phyloP scores from a whole-genome alignment of 2,797 vertebrate genomes.

The Pseudocheirus occidentalis region DNA sequence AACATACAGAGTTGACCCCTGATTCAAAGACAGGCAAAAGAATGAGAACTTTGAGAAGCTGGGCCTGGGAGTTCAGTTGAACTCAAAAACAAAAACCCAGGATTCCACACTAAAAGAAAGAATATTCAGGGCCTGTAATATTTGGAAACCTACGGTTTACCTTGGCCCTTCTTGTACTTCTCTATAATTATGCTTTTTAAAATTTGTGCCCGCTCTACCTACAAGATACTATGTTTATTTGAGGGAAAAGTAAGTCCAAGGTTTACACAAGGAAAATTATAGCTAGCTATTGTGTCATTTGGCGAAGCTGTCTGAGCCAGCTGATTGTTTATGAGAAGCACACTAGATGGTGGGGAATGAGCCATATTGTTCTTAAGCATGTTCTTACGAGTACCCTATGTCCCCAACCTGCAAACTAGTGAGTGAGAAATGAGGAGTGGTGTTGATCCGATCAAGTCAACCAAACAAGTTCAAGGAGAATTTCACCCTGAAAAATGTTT shows the following conservation, averaged over 20 bases:
- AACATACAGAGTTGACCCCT: neutral
- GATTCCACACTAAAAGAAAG: neutral
- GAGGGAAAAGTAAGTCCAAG: neutral
- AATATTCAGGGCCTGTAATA: neutral
- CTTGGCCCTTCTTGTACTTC: neutral
- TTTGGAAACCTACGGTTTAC: neutral
- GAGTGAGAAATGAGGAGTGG: constrained; percentile 27
- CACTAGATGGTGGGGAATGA: neutral
- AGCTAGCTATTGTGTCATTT: neutral
- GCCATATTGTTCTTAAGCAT: neutral
- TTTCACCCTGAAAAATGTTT: constrained; percentile 42
- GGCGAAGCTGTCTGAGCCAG: neutral
- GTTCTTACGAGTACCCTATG: neutral
- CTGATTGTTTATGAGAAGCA: neutral
- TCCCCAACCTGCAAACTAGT: neutral
- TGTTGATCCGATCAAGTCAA: constrained; percentile 26
- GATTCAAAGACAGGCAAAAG: neutral
- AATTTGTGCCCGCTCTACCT: neutral
- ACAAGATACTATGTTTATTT: neutral
- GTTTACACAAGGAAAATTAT: neutral
- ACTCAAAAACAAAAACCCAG: neutral
- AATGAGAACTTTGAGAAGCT: neutral
- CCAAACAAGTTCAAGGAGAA: constrained; percentile 36
- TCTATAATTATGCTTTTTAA: neutral
- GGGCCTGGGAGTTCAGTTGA: neutral